These are phyloP conservation scores for Dyspetes luteomarginatus DNA, from an alignment of 2,888 invertebrate species.

Conservation along the genomic window DNA sequence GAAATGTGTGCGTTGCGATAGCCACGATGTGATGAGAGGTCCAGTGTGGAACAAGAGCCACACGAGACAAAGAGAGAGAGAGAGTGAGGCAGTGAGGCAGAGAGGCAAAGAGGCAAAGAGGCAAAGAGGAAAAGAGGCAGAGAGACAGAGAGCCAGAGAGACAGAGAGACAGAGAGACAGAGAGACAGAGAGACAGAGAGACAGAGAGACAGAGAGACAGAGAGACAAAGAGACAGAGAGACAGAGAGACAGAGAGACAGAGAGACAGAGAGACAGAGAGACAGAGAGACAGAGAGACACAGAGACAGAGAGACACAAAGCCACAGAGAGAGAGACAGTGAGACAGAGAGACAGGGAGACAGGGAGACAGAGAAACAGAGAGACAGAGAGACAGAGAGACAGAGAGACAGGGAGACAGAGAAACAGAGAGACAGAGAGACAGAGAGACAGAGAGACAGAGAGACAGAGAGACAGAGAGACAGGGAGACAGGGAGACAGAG, in stretches of 20 bases:
- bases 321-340: background rate
- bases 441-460: conserved; percentile 1
- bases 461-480: background rate
- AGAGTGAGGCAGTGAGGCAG: no score
- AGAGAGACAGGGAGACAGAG: background rate
- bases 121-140: background rate
- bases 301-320: background rate
- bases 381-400: background rate
- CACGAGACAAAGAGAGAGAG: background rate
- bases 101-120: background rate
- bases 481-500: background rate
- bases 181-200: background rate
- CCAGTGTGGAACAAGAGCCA: background rate
- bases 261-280: background rate
- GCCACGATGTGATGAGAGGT: background rate
- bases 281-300: background rate
- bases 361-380: background rate
- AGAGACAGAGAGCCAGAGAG: background rate
- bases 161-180: background rate
- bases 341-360: background rate
- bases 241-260: background rate
- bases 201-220: background rate
- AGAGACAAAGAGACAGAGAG: background rate
- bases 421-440: background rate
- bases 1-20: background rate